Percentiles rank a stretch among this genome's conserved stretches.
These are phyloP conservation scores for Brenthis ino DNA, from an alignment of 2,888 invertebrate species.

Conservation along the genomic window DNA sequence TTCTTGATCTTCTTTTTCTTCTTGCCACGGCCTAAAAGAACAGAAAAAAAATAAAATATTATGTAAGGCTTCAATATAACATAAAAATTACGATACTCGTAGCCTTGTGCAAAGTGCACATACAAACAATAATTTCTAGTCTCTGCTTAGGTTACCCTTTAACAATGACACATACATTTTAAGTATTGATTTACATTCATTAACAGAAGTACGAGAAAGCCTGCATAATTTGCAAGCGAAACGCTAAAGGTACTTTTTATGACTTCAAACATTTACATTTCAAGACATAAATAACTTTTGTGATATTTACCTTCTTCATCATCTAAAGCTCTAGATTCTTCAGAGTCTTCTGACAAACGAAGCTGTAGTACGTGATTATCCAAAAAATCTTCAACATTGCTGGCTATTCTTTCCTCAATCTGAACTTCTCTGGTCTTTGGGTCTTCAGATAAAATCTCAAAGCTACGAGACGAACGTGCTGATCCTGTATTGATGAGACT, in stretches of 20 bases:
- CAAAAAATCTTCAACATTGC: conserved; percentile 72
- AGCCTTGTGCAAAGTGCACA: not conserved
- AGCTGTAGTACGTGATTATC: conserved; percentile 76
- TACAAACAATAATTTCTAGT: not conserved
- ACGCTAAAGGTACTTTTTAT: not conserved
- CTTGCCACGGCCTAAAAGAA: conserved; percentile 86
- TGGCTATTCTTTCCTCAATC: conserved; percentile 70
- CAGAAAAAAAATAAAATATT: conserved; percentile 4
- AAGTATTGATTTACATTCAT: conserved; percentile 27
- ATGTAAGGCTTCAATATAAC: not conserved
- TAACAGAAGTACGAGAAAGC: conserved; percentile 36
- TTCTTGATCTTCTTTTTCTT: conserved; percentile 89
- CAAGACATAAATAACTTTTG: not conserved
- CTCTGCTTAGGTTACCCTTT: not conserved
- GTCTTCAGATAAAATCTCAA: conserved; percentile 70
- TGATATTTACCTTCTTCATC: conserved; percentile 70
- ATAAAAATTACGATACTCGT: not conserved
- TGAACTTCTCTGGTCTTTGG: conserved; percentile 71
- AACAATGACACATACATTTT: conserved; percentile 16
- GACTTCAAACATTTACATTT: conserved; percentile 5
- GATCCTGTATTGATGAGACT: conserved; percentile 76
- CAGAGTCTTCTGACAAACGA: conserved; percentile 64
- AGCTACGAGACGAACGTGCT: conserved; percentile 73
- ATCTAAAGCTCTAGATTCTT: conserved; percentile 69
- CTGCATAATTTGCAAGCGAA: conserved; percentile 30